Base-by-base conservation (phyloP, 1,140 invertebrate species). In the Lasioglossum albipes region DNA sequence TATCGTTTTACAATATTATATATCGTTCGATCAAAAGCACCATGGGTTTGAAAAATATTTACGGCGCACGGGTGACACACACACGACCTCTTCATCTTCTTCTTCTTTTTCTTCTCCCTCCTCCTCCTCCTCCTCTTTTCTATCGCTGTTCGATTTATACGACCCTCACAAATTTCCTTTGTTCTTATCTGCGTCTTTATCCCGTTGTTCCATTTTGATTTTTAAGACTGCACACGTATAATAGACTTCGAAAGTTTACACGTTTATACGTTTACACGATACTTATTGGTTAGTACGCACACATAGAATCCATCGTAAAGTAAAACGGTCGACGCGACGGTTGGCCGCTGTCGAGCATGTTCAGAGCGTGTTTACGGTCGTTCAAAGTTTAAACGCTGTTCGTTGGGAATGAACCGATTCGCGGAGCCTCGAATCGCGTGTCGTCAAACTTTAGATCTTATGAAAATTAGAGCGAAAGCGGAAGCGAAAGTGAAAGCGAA, bases 21-120 rank as follows among this genome's bases (percentile, higher is more conserved):
- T 79, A 45, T 78, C 62, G 69, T 79, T 57, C 70, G 59, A 85
- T 69, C 69, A 69, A 79, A 84, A 86, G 82, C 75, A 86, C 79
- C 82, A 81, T 69, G 18, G n/a, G 76, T 76, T 79, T 78, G 61
- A 69, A 86, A 78, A 84, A 84, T 81, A 73, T 65, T 81, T 54
- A 64, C n/a, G 45, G 61, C 54, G 72, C 45, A 49, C 64, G 16
- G 68, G 12, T 66, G 64, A 75, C 54, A 78, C 41, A 66, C 72
- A 6, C n/a, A 36, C 5, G 36, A 36, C n/a, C 18, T 20, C 7
- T n/a, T 59, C 18, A 2, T 59, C 57, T n/a, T 59, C 57, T 18
- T 9, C n/a, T n/a, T 20, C 7, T n/a, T 57, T 6, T 7, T 57
- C 54, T 20, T 57, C 18, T 18, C 1, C 6, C 5, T 57, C 54